Base-by-base conservation (phyloP, 2,113 vertebrate species). In the Mugil cephalus region DNA sequence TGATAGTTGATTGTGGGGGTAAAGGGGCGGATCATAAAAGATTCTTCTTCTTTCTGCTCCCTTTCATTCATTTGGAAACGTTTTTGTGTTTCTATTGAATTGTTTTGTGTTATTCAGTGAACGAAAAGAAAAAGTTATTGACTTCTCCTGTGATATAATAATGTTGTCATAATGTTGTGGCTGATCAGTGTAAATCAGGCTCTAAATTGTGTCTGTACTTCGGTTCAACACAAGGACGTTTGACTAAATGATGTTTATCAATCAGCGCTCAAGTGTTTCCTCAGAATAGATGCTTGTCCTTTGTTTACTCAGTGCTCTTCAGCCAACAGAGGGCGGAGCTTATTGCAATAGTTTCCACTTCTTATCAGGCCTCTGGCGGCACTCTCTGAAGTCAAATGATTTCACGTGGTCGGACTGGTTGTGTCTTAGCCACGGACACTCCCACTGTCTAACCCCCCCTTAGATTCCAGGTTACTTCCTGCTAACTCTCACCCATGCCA, bases 401-500 rank as follows among this genome's bases (percentile, higher is more conserved):
- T 38, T 43, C 61, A 35, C n/a, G 62, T 10, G 55, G 5, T 7
- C 6, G 45, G 48, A 45, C 51, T 70, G 50, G 67, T 38, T 14
- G 54, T 59, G 52, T 62, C 66, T 69, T 73, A 74, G 60, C 34
- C 69, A 30, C 24, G 5, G 48, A 61, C 7, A 14, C 24, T n/a
- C 21, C 92, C 54, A 1, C 13, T 1, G 2, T 7, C 21, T 90
- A 38, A n/a, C n/a, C 10, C 3, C 1, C 40, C 48, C 12, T 21
- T 11, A 8, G 4, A 59, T 15, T n/a, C 18, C 14, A 4, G 4
- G 13, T 8, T 43, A 10, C 40, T 8, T 14, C 15, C 19, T 8
- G 15, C n/a, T n/a, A 15, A 11, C 5, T 68, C 89, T 93, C 68
- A 94, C 93, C 93, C 55, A 84, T 60, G 12, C 89, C 92, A 4